Evolutionary conservation across 53 echinoderm and acorn worm genomes (phyloP).

Genomic region (Echinarachnius parma): DNA sequence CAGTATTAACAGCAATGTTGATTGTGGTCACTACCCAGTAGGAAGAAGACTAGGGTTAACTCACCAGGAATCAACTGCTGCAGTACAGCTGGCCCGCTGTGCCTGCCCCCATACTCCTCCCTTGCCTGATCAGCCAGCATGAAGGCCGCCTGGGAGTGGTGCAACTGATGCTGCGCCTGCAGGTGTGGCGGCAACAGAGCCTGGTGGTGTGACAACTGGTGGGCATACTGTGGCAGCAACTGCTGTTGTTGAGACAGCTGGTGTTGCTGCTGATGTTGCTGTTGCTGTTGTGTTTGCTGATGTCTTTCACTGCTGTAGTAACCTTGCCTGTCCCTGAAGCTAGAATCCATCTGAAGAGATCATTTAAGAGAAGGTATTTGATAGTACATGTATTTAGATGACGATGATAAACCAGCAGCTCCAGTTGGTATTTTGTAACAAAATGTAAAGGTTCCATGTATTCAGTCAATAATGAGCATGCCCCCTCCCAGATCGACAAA

Average conservation of each 20-base stretch:
- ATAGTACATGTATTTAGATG: no score
- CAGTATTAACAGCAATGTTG: no score
- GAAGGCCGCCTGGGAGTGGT: conserved; percentile 24
- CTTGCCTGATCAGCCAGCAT: conserved; percentile 16
- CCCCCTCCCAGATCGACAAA: no score
- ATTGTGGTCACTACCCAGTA: no score
- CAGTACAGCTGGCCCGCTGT: conserved; percentile 1
- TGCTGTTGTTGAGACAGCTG: not conserved
- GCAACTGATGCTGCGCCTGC: conserved; percentile 20
- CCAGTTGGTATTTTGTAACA: no score
- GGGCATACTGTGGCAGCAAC: conserved; percentile 35
- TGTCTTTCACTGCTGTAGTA: conserved; percentile 18
- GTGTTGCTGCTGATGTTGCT: not conserved
- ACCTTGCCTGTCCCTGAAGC: conserved; percentile 30
- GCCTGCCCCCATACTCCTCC: conserved; percentile 18
- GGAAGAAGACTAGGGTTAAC: no score
- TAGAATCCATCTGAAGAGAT: conserved; percentile 23
- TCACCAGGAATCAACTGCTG: conserved; percentile 32
- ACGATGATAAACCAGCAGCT: no score
- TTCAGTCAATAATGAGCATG: no score
- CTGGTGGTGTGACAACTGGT: conserved; percentile 33
- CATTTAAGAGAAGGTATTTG: no score
- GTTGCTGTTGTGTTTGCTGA: conserved; percentile 20
- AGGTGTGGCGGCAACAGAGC: conserved; percentile 26
- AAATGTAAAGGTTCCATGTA: no score